Conservation (phyloP, 2,113 vertebrate genomes). For the rat (Rattus norvegicus) region GRCr8 NC_086019.1:151662001-151662500, state of each 20-base stretch:
- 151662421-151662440: neutral
- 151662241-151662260: neutral
- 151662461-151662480: neutral
- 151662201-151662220: neutral
- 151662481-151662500: constrained; percentile 9
- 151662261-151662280: neutral
- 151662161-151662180: neutral
- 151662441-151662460: neutral
- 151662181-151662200: neutral
- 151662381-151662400: neutral
- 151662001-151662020: neutral
- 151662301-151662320: neutral
- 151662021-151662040: neutral
- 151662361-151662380: neutral
- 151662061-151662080: neutral
- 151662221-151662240: neutral
- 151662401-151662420: neutral
- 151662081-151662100: neutral
- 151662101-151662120: neutral
- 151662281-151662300: no score
- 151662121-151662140: neutral
- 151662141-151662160: neutral
- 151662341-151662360: neutral
- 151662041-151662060: neutral
- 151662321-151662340: neutral